A percentile compares a stretch with the other conserved stretches of the same genome.
Evolutionary conservation across 1,140 invertebrate species (phyloP).

Genomic region (Trachymyrmex septentrionalis): DNA sequence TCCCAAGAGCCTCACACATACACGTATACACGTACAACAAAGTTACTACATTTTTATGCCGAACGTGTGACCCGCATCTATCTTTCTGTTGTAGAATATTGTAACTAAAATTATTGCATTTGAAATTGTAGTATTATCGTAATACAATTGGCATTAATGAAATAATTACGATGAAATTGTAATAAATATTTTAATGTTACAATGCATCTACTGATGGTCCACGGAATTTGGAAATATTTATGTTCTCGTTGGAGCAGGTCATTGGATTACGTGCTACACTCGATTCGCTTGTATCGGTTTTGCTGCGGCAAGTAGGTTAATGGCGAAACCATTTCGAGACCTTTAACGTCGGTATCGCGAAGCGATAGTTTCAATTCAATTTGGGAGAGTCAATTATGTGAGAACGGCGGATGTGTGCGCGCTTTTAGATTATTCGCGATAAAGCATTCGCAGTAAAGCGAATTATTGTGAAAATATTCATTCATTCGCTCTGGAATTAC

Average conservation of each 20-base stretch:
- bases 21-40: background rate
- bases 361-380: slow-evolving; percentile 56
- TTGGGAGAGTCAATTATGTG: slow-evolving; percentile 31
- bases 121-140: slow-evolving; percentile 13
- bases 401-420: slow-evolving; percentile 11
- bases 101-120: slow-evolving; percentile 40
- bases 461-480: slow-evolving; percentile 56
- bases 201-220: background rate
- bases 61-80: slow-evolving; percentile 46
- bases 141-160: slow-evolving; percentile 8
- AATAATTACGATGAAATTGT: background rate
- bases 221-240: slow-evolving; percentile 18
- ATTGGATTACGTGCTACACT: slow-evolving; percentile 54
- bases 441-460: slow-evolving; percentile 20
- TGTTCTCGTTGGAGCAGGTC: slow-evolving; percentile 41
- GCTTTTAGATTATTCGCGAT: slow-evolving; percentile 35
- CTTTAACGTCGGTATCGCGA: slow-evolving; percentile 50
- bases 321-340: slow-evolving; percentile 59
- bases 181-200: slow-evolving; percentile 29
- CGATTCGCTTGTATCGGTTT: slow-evolving; percentile 60
- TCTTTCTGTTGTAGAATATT: slow-evolving; percentile 49
- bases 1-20: slow-evolving; percentile 64
- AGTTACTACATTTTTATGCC: slow-evolving; percentile 72
- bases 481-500: slow-evolving; percentile 18
- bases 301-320: slow-evolving; percentile 56